These are phyloP conservation scores for Quadroppia sp. DNA, from an alignment of 2,888 invertebrate genomes.

Conservation along the genomic window DNA sequence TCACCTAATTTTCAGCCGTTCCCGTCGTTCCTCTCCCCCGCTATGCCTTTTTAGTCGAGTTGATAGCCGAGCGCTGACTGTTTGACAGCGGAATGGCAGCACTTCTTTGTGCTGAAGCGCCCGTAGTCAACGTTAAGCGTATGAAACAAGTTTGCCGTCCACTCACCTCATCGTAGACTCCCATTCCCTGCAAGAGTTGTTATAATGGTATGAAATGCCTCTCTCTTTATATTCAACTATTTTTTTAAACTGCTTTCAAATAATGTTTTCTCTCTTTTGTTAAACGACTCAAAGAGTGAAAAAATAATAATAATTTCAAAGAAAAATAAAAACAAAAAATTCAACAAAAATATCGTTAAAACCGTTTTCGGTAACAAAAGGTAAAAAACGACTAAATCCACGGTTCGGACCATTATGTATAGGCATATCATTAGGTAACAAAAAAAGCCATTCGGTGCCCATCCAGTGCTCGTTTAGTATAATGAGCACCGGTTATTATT, in stretches of 20 bases:
- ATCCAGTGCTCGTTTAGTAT: not conserved
- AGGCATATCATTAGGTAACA: conserved; percentile 10
- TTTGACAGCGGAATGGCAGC: conserved; percentile 19
- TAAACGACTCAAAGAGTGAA: not conserved
- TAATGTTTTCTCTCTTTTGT: conserved; percentile 8
- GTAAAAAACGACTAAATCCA: too few species aligned
- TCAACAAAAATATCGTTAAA: not conserved
- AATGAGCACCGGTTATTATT: not conserved
- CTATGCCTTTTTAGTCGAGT: conserved; percentile 31
- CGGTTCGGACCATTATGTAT: too few species aligned
- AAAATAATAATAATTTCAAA: not conserved
- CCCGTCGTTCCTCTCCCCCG: conserved; percentile 9
- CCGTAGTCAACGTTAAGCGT: not conserved
- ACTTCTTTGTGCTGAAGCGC: not conserved
- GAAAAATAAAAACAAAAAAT: too few species aligned
- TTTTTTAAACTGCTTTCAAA: not conserved
- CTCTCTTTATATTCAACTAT: not conserved
- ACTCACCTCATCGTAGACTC: conserved; percentile 12
- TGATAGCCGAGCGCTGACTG: conserved; percentile 29
- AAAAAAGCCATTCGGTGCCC: not conserved
- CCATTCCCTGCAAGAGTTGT: not conserved
- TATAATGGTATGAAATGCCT: conserved; percentile 21
- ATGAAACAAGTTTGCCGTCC: conserved; percentile 17
- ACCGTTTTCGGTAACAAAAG: too few species aligned
- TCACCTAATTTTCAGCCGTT: conserved; percentile 15